These are phyloP conservation scores for Drosophila sp. DNA, from an alignment of 1,140 invertebrate species.

Conservation along the genomic window DNA sequence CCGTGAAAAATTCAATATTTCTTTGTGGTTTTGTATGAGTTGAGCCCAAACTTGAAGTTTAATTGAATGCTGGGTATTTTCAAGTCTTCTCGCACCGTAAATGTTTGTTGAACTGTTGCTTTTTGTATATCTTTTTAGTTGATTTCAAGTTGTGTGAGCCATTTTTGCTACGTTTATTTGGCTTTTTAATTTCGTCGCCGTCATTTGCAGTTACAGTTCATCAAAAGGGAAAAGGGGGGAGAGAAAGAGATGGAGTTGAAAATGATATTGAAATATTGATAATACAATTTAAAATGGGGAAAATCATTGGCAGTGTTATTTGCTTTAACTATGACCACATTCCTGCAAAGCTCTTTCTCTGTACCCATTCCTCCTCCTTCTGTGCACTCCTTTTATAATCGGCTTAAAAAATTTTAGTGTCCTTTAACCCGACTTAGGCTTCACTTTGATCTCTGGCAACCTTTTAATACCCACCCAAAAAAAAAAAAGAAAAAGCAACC, in stretches of 20 bases:
- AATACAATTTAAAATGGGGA: not conserved
- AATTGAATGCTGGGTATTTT: not conserved
- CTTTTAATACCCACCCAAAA: conserved; percentile 19
- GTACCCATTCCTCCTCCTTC: not conserved
- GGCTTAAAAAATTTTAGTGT: conserved; percentile 11
- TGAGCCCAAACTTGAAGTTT: too few relatives aligned
- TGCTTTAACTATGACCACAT: not conserved
- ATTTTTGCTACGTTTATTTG: conserved; percentile 18
- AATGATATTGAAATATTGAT: conserved; percentile 9
- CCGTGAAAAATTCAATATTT: too few relatives aligned
- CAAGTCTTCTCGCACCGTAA: not conserved
- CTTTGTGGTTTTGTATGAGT: too few relatives aligned
- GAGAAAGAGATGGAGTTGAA: not conserved
- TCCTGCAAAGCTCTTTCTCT: not conserved
- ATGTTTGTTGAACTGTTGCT: conserved; percentile 29
- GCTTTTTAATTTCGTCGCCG: conserved; percentile 39
- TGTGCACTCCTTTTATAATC: conserved; percentile 15
- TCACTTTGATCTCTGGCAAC: conserved; percentile 26
- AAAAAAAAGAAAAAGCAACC: not conserved
- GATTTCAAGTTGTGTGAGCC: conserved; percentile 20
- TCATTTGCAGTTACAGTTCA: conserved; percentile 44
- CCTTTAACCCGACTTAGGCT: conserved; percentile 13
- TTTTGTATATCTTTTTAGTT: conserved; percentile 25
- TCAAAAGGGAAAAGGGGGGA: conserved; percentile 20
- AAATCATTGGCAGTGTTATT: not conserved